Evolutionary conservation across 2,113 vertebrate species (phyloP), one percentile per base, ranked within the genome.

Genomic region (Hippopotamus amphibius): DNA sequence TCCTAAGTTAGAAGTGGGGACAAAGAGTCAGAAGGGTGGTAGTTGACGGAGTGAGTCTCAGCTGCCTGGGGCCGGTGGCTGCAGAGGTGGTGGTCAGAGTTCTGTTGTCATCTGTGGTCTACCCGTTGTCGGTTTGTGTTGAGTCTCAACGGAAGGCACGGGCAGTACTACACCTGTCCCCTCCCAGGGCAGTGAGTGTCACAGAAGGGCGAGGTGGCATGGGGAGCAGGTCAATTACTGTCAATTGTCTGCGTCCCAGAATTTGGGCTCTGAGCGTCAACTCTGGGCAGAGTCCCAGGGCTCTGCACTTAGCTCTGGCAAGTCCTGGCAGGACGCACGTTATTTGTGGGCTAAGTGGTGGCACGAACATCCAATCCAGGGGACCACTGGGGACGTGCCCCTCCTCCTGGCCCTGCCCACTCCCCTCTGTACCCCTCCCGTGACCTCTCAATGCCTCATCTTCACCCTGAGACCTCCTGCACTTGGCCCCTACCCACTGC

Each of bases 181-280:
- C 66, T 53, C 7, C 9, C 12, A 6, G 21, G 6, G 21, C 57
- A 0, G 5, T 0, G 7, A 2, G 43, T 22, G 22, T 26, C n/a
- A 2, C 21, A 19, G 66, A 43, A 37, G 61, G 37, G 65, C 17
- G 16, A 41, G 50, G 33, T 26, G 24, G 15, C 17, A 2, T 0
- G 0, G 28, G 37, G 14, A 61, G 68, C 15, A n/a, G 21, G 46
- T 57, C 21, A n/a, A 3, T 41, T 7, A 15, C 68, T 3, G 43
- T 66, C 61, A 24, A 1, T 19, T 24, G 30, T 22, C 83, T 46
- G 10, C 2, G 8, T 79, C 46, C 30, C 28, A 41, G 68, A 17
- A 28, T 0, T 1, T 0, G 19, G 30, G 24, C 41, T n/a, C 55
- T 7, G n/a, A 33, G 69, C 2, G 0, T 68, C 59, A 69, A 5